Evolutionary conservation across 1,140 invertebrate genomes (phyloP).

Genomic region (Ostrea edulis): DNA sequence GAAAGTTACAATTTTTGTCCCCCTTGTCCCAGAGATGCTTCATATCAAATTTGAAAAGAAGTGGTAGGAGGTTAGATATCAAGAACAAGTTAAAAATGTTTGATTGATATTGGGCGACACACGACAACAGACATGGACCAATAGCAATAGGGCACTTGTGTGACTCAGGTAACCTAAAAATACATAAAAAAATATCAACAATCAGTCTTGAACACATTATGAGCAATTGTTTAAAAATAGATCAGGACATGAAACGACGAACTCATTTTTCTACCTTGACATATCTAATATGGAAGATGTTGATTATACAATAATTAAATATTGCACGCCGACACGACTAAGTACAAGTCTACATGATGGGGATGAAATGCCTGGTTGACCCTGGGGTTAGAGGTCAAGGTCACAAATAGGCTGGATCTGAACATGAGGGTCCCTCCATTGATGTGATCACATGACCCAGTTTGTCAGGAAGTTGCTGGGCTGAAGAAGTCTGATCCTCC

Average conservation of each 20-base stretch:
- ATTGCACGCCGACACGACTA: constrained; percentile 1
- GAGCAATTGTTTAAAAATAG: not conserved
- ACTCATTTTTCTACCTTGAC: not conserved
- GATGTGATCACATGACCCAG: constrained; percentile 71
- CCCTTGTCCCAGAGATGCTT: too few relatives aligned
- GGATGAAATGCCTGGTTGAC: not conserved
- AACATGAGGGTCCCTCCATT: constrained; percentile 70
- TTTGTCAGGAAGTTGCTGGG: constrained; percentile 71
- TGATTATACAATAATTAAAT: not conserved
- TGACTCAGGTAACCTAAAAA: not conserved
- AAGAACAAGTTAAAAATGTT: too few relatives aligned
- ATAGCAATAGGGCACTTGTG: too few relatives aligned
- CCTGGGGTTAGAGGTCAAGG: not conserved
- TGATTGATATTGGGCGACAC: too few relatives aligned
- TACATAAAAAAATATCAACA: not conserved
- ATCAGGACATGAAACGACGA: not conserved
- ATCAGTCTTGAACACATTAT: not conserved
- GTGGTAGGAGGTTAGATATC: too few relatives aligned
- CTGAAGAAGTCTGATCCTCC: constrained; percentile 64
- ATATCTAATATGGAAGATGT: not conserved
- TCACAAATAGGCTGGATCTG: constrained; percentile 67
- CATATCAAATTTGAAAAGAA: too few relatives aligned
- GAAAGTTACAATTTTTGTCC: too few relatives aligned
- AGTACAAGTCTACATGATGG: not conserved
- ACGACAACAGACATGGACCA: too few relatives aligned